A percentile compares a stretch with the other conserved stretches of the same genome.
Evolutionary conservation across 2,888 invertebrate genomes (phyloP).

Genomic region (Philereme vetulata): DNA sequence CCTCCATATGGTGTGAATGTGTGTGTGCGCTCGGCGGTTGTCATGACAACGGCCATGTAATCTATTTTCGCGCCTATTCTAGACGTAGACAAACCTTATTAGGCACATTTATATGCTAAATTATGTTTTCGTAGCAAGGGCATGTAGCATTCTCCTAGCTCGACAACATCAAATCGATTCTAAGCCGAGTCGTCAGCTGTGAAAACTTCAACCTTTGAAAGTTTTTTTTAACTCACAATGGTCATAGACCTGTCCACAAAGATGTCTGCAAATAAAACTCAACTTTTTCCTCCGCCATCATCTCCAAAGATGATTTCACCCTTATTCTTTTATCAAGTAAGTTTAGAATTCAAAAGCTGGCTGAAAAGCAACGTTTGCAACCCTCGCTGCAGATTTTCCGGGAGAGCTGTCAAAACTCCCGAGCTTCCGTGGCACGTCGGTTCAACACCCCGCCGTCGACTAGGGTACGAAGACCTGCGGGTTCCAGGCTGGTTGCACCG

Average conservation of each 20-base stretch:
- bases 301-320: slow-evolving; percentile 2
- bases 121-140: slow-evolving; percentile 9
- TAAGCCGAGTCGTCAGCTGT: background rate
- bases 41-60: slow-evolving; percentile 45
- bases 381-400: slow-evolving; percentile 72
- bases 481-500: slow-evolving; percentile 33
- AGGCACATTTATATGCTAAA: slow-evolving; percentile 26
- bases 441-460: slow-evolving; percentile 58
- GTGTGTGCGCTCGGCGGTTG: slow-evolving; percentile 48
- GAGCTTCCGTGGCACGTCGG: slow-evolving; percentile 65
- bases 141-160: background rate
- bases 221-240: slow-evolving; percentile 16
- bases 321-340: slow-evolving; percentile 37
- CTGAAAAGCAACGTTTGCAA: slow-evolving; percentile 41
- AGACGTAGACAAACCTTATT: slow-evolving; percentile 26
- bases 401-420: slow-evolving; percentile 70
- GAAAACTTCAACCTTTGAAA: background rate
- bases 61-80: slow-evolving; percentile 38
- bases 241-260: slow-evolving; percentile 34
- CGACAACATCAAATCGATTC: slow-evolving; percentile 9
- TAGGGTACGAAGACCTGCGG: slow-evolving; percentile 55
- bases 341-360: slow-evolving; percentile 43
- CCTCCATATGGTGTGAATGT: slow-evolving; percentile 15
- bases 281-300: slow-evolving; percentile 13
- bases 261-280: slow-evolving; percentile 27